Evolutionary conservation across 2,888 invertebrate genomes (phyloP), one percentile per base, ranked within the genome.

Genomic region (Ectemnius lituratus): DNA sequence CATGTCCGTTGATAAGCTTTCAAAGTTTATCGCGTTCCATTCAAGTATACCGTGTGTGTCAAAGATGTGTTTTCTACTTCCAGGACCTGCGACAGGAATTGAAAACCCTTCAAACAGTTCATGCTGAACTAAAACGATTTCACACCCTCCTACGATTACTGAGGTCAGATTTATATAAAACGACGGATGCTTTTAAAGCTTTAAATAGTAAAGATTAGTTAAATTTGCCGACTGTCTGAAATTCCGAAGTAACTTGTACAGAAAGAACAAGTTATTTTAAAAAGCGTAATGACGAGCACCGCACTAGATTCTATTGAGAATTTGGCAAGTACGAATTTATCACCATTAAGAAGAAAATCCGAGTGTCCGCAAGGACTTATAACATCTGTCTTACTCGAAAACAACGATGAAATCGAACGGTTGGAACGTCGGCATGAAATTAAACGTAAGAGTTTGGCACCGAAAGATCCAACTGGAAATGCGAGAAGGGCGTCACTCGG

Each of bases 321-420:
- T 52, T 14, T 37, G 8, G 5, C 18, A 5, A 13, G 0, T n/a
- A 49, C n/a, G 20, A 18, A 6, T 68, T 69, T 1, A 72, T 81
- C 4, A 76, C 75, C 2, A 28, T 83, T 13, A 72, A 80, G 11
- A 79, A 84, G 61, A 74, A 81, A 28, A 79, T 83, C 23, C 67
- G 57, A 23, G 23, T 37, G 5, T 57, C 8, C 2, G 63, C 73
- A 11, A 62, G 59, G 8, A 23, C 8, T 0, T 1, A 0, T 11
- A 0, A 8, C 58, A 0, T 28, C 23, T 13, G 11, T 20, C 4
- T 49, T 86, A 2, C 69, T 65, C 14, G 84, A 84, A 56, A 90
- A 89, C 66, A 88, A 90, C 46, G 89, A 90, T 67, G 88, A 88
- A 49, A 86, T 85, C 0, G 90, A 90, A 76, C 83, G 82, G 52